phyloP scores from a whole-genome alignment of 37 sponge, comb jelly and placozoan genomes.

The Sycon ciliatum region DNA sequence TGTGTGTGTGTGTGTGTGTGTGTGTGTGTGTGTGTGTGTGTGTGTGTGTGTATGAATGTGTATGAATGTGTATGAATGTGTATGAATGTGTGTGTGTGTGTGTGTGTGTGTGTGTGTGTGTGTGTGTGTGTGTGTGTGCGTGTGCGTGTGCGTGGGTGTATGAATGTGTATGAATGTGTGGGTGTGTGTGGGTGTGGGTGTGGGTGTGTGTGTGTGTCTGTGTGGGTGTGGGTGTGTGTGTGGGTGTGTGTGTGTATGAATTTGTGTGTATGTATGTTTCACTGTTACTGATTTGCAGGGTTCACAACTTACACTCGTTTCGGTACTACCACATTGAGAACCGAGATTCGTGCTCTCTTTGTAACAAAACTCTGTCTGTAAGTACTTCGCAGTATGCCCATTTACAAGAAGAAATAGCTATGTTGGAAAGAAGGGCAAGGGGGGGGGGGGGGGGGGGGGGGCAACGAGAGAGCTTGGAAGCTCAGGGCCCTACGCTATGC shows the following conservation, averaged over 20 bases:
- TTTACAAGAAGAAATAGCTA: too few species aligned
- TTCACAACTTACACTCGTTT: too few species aligned
- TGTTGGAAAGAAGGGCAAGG: too few species aligned
- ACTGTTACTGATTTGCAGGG: too few species aligned
- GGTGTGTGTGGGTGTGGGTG: not conserved
- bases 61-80: not conserved
- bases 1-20: constrained; percentile 5
- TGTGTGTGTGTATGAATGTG: not conserved
- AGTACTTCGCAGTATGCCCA: too few species aligned
- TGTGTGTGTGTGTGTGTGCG: constrained; percentile 1
- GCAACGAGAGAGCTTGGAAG: too few species aligned
- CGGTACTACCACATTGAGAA: too few species aligned
- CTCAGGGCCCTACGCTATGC: too few species aligned
- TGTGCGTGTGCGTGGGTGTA: not conserved
- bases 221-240: not conserved
- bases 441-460: too few species aligned
- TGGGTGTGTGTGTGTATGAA: not conserved
- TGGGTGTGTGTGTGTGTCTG: not conserved
- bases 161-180: not conserved
- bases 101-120: constrained; percentile 5
- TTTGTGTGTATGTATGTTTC: not conserved
- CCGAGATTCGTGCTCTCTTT: too few species aligned
- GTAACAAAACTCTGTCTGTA: too few species aligned
- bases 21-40: constrained; percentile 5
- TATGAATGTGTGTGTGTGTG: not conserved